phyloP scores from a whole-genome alignment of 2,113 vertebrate genomes.

The Sinocyclocheilus anophthalmus region DNA sequence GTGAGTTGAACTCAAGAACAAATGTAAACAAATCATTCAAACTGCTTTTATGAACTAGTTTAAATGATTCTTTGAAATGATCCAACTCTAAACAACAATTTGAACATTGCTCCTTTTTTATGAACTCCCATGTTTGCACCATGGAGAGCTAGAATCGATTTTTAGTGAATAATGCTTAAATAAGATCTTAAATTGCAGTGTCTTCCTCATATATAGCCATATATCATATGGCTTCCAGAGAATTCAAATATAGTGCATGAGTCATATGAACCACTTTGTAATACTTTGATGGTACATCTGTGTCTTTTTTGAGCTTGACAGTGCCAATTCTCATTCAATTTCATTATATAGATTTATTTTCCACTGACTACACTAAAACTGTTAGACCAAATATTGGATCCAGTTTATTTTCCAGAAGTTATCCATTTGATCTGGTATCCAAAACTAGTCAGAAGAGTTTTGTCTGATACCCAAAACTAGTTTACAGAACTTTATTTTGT shows the following conservation, averaged over 20 bases:
- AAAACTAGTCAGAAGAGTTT: not conserved
- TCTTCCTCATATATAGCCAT: not conserved
- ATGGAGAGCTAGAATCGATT: not conserved
- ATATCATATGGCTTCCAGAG: not conserved
- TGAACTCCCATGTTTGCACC: not conserved
- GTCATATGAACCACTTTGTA: not conserved
- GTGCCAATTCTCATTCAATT: not conserved
- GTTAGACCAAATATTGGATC: not conserved
- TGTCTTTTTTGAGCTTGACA: not conserved
- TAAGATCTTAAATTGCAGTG: not conserved
- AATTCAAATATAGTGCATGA: not conserved
- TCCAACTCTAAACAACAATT: not conserved
- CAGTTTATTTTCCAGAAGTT: not conserved
- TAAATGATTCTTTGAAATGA: not conserved
- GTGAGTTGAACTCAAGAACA: not conserved
- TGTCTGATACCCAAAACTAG: not conserved
- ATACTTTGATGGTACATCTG: not conserved
- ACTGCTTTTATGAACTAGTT: not conserved
- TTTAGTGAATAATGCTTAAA: not conserved
- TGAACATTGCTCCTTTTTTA: not conserved
- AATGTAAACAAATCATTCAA: not conserved
- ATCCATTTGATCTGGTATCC: not conserved
- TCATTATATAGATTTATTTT: not conserved
- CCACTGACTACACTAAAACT: not conserved
- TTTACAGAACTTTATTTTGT: not conserved